A percentile compares a stretch with the other conserved stretches of the same genome.
Evolutionary conservation across 2,797 vertebrate genomes (phyloP).

Genomic region (Pseudotriccus pelzelni): DNA sequence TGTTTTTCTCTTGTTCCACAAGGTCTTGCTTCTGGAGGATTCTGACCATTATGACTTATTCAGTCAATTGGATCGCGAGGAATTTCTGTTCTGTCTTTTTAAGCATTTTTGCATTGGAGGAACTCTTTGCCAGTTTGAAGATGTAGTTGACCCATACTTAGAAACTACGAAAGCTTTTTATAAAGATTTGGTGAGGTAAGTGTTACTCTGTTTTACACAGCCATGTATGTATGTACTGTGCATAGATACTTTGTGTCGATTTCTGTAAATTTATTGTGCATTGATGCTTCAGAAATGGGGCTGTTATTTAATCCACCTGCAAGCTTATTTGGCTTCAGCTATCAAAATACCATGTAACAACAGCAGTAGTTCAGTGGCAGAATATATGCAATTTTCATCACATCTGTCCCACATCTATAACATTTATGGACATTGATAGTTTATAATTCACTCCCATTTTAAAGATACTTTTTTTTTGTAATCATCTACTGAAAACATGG

Average conservation of each 20-base stretch:
- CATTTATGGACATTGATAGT: background rate
- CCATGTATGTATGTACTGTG: background rate
- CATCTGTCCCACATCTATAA: background rate
- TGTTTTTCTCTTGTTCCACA: slow-evolving; percentile 7
- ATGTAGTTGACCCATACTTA: slow-evolving; percentile 77
- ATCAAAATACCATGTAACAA: background rate
- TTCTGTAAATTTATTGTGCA: background rate
- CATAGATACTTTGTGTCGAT: background rate
- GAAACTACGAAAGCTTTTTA: slow-evolving; percentile 81
- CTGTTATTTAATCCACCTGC: background rate
- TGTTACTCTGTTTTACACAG: background rate
- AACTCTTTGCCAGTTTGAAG: slow-evolving; percentile 81
- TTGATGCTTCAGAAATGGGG: background rate
- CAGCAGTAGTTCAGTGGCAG: background rate
- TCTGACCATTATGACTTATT: slow-evolving; percentile 79
- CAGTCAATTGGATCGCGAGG: slow-evolving; percentile 72
- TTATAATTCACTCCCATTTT: background rate
- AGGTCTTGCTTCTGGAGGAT: slow-evolving; percentile 80
- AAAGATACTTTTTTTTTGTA: background rate
- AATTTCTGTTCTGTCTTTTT: slow-evolving; percentile 82
- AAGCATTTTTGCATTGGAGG: slow-evolving; percentile 84
- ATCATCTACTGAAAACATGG: background rate
- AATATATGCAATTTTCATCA: background rate
- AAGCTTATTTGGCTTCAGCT: background rate
- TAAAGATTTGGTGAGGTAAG: slow-evolving; percentile 81